These are phyloP conservation scores for Carassius auratus DNA, from an alignment of 2,113 vertebrate genomes.

Conservation along the genomic window DNA sequence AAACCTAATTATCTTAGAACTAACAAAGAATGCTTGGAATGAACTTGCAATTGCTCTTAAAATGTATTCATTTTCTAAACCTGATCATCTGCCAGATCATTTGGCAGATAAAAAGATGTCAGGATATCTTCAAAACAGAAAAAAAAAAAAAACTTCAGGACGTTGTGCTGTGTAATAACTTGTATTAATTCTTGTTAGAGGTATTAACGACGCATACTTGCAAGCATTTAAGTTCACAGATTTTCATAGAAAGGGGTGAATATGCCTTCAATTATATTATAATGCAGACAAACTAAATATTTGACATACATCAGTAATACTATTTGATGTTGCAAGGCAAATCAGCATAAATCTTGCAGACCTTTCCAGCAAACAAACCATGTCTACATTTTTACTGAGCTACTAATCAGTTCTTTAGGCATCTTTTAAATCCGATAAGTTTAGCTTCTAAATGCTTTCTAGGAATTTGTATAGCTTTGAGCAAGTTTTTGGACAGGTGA, in stretches of 20 bases:
- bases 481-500: slow-evolving; percentile 28
- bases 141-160: not conserved
- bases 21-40: not conserved
- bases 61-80: not conserved
- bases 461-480: not conserved
- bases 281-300: not conserved
- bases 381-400: not conserved
- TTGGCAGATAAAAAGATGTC: not conserved
- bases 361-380: not conserved
- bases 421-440: not conserved
- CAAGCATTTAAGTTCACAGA: not conserved
- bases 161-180: not conserved
- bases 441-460: not conserved
- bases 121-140: not conserved
- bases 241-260: not conserved
- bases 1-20: not conserved
- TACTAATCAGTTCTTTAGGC: not conserved
- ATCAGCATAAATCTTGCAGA: not conserved
- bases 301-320: not conserved
- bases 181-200: not conserved
- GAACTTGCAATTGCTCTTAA: not conserved
- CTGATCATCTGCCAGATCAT: not conserved
- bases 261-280: not conserved
- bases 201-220: not conserved
- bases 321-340: not conserved